Percentiles rank a stretch among this genome's conserved stretches.
Evolutionary conservation across 2,888 invertebrate species (phyloP).

Genomic region (Trypoxylon attenuatum): DNA sequence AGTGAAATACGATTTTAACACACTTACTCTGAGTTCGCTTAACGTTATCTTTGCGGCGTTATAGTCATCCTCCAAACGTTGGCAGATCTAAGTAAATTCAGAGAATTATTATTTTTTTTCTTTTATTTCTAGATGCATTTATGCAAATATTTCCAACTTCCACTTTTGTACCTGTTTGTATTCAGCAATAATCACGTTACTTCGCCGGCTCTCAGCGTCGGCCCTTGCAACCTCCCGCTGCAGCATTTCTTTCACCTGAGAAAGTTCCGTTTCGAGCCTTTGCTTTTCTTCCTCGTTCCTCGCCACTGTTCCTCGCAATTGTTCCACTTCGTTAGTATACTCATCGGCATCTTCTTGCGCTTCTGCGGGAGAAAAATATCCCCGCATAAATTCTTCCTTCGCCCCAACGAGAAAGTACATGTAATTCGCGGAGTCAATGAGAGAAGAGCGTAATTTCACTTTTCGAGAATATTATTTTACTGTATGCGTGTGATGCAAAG

Average conservation of each 20-base stretch:
- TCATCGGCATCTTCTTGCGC: slow-evolving; percentile 78
- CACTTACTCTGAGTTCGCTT: slow-evolving; percentile 80
- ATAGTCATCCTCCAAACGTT: slow-evolving; percentile 88
- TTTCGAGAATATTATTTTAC: too few relatives aligned
- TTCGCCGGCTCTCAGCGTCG: slow-evolving; percentile 83
- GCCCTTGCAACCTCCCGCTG: slow-evolving; percentile 85
- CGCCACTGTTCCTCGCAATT: slow-evolving; percentile 77
- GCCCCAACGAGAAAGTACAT: too few relatives aligned
- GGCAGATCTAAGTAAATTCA: slow-evolving; percentile 80
- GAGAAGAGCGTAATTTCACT: too few relatives aligned
- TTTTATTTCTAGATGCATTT: neutral
- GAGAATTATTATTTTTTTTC: neutral
- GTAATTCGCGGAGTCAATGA: too few relatives aligned
- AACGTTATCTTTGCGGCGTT: slow-evolving; percentile 80
- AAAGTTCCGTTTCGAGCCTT: slow-evolving; percentile 81
- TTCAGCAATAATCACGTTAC: slow-evolving; percentile 89
- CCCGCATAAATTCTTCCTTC: too few relatives aligned
- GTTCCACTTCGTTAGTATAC: slow-evolving; percentile 78
- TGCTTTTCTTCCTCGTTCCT: slow-evolving; percentile 85
- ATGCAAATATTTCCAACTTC: too few relatives aligned
- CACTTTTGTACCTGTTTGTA: slow-evolving; percentile 93
- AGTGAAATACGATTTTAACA: neutral
- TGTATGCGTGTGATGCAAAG: too few relatives aligned
- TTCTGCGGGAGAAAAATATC: slow-evolving; percentile 71
- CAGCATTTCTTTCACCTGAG: slow-evolving; percentile 85